Percentiles rank a stretch among this genome's conserved stretches.
Conservation (phyloP, 2,797 vertebrate genomes). For the Scolopax rusticola region DNA sequence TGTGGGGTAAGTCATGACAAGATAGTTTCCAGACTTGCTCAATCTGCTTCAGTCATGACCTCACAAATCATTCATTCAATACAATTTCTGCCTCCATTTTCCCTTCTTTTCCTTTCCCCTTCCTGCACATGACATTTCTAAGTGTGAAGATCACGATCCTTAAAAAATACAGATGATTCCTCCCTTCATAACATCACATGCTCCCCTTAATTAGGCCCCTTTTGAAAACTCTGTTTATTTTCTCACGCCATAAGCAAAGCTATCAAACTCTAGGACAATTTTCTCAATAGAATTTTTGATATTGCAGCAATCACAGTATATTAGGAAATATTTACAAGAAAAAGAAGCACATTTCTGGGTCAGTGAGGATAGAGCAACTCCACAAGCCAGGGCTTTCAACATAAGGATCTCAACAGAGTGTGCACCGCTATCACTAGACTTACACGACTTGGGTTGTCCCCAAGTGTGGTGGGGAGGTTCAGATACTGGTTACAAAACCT, state of each 20-base stretch:
- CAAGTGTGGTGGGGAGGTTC: background rate
- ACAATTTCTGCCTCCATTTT: background rate
- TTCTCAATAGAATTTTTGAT: background rate
- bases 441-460: background rate
- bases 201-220: background rate
- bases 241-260: background rate
- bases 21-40: background rate
- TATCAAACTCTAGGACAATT: background rate
- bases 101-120: background rate
- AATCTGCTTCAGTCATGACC: background rate
- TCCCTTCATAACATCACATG: background rate
- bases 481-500: background rate
- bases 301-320: fast-evolving
- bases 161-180: background rate
- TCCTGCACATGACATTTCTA: background rate
- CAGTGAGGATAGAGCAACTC: background rate
- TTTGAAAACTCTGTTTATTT: background rate
- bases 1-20: background rate
- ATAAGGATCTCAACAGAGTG: background rate
- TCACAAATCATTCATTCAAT: background rate
- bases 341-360: background rate
- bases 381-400: background rate
- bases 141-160: background rate
- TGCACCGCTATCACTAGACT: background rate
- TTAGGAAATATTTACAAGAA: background rate